Conservation (phyloP, 2,797 vertebrate species). For the Clamator glandarius region DNA sequence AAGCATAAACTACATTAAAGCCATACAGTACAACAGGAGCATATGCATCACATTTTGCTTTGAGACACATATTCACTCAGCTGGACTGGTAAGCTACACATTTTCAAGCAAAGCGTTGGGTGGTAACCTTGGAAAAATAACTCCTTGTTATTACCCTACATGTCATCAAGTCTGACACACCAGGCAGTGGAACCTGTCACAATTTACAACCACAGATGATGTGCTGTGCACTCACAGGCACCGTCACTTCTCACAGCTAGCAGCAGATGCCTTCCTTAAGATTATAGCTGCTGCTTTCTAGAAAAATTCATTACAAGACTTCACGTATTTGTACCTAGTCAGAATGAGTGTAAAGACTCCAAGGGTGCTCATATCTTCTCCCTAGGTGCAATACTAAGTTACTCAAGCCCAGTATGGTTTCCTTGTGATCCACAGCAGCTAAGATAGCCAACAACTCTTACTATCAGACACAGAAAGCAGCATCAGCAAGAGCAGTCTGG, state of each 20-base stretch:
- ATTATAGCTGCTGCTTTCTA: neutral
- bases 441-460: neutral
- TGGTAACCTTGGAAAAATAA: neutral
- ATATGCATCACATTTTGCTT: neutral
- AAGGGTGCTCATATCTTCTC: neutral
- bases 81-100: neutral
- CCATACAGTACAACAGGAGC: neutral
- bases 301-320: neutral
- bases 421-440: neutral
- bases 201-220: neutral
- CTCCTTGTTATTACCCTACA: neutral
- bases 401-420: neutral
- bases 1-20: neutral
- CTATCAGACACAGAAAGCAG: neutral
- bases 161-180: neutral
- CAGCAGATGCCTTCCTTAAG: neutral
- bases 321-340: neutral
- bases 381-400: neutral
- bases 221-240: neutral
- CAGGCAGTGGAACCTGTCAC: neutral
- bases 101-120: neutral
- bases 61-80: neutral
- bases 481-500: neutral
- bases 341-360: neutral
- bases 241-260: neutral